Percentiles rank a stretch among this genome's conserved stretches.
Evolutionary conservation across 2,113 vertebrate genomes (phyloP).

Genomic region (Gadus macrocephalus): DNA sequence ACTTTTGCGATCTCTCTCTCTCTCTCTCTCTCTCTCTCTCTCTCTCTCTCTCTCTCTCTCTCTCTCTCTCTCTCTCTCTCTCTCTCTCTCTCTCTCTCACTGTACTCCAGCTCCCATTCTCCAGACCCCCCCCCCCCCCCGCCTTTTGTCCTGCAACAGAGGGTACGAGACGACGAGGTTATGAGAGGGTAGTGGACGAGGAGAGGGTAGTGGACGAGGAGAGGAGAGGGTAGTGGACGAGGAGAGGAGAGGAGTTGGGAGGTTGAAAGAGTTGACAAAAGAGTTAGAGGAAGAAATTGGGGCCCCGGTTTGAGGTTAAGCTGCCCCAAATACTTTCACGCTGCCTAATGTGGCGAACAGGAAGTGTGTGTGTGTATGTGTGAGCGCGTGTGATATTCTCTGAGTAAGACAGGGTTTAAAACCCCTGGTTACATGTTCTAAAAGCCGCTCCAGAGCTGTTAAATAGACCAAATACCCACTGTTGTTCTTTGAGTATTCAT

Average conservation of each 20-base stretch:
- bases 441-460: too few species aligned
- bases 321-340: not conserved
- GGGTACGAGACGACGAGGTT: too few species aligned
- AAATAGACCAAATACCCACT: too few species aligned
- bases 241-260: not conserved
- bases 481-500: too few species aligned
- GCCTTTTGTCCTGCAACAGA: not conserved
- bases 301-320: not conserved
- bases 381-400: constrained; percentile 2
- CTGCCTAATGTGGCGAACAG: not conserved
- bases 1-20: not conserved
- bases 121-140: not conserved
- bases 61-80: constrained; percentile 12
- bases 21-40: not conserved
- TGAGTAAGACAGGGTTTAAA: not conserved
- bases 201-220: too few species aligned
- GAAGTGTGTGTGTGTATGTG: constrained; percentile 6
- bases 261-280: not conserved
- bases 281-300: not conserved
- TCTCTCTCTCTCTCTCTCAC: not conserved
- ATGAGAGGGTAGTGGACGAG: too few species aligned
- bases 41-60: too few species aligned
- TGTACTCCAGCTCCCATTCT: constrained; percentile 12
- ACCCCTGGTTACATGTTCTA: too few species aligned
- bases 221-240: too few species aligned